Base-by-base conservation (phyloP, 2,797 vertebrate species). In the Rhyacichthys aspro region DNA sequence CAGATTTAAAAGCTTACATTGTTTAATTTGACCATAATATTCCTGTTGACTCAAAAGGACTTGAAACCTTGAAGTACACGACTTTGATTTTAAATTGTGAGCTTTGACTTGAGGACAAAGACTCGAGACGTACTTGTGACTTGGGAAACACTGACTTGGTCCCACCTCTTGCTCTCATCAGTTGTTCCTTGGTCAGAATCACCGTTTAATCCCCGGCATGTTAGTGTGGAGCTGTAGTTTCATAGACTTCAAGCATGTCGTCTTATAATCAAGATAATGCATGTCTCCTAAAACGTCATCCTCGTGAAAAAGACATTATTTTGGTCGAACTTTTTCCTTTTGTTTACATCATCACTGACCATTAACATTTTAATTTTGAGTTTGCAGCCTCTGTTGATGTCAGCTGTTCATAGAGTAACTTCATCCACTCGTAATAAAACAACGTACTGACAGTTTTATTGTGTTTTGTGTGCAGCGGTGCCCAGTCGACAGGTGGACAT, bases 401-500 rank as follows among this genome's bases (percentile, higher is more conserved):
- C 33, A 48, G 4, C 18, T 10, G 8, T 56, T 70, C n/a, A 63
- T 47, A 47, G 17, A 71, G 52, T 78, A 52, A 15, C 16, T 65
- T 48, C 43, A 41, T 32, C 5, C 28, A 7, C 43, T n/a, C 11
- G 6, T 43, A 19, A 23, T 42, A 19, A 16, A 12, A 16, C 8
- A 15, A 43, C 28, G n/a, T 14, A 33, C 14, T 47, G 9, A 32
- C 45, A 6, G 42, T 43, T 59, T 48, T 8, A 8, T 9, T 12
- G 7, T 14, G 12, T 14, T 11, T 8, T 46, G 36, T 56, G 17
- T 47, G 1, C 50, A 98, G 97, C 96, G 12, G 94, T 94, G 82
- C 93, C 95, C 38, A 98, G 92, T 75, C 94, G 94, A 1, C 96
- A 98, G 67, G 96, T 98, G 18, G 96, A 98, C 84, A 98, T 99